A percentile compares a stretch with the other conserved stretches of the same genome.
phyloP scores from a whole-genome alignment of 2,888 invertebrate species.

The Leptinotarsa haldemani region DNA sequence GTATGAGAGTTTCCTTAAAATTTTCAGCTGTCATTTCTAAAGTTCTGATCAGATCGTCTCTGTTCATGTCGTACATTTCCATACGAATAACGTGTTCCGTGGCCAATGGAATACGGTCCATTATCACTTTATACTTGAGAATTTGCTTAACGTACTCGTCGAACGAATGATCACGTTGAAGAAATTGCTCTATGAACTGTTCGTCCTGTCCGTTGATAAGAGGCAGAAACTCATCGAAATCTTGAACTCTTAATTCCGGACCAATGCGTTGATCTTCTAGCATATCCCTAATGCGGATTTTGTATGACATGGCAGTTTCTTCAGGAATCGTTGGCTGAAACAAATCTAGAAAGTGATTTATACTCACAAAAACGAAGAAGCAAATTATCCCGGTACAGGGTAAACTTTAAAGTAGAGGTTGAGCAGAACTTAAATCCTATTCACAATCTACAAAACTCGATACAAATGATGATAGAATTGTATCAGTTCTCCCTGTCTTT shows the following conservation, averaged over 20 bases:
- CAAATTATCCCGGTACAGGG: no score
- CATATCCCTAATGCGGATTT: constrained; percentile 72
- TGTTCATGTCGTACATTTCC: constrained; percentile 88
- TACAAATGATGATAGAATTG: no score
- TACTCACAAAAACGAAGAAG: no score
- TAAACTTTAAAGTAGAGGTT: no score
- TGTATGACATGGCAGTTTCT: constrained; percentile 70
- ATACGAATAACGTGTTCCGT: constrained; percentile 77
- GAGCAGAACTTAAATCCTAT: no score
- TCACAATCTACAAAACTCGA: no score
- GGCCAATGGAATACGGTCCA: constrained; percentile 71
- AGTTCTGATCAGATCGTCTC: constrained; percentile 80
- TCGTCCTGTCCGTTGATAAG: constrained; percentile 82
- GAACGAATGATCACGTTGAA: constrained; percentile 74
- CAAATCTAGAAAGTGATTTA: no score
- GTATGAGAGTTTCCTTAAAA: constrained; percentile 77
- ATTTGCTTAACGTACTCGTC: constrained; percentile 74
- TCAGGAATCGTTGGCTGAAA: constrained; percentile 7
- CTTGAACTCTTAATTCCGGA: constrained; percentile 78
- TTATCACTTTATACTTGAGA: constrained; percentile 69
- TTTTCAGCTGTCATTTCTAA: constrained; percentile 77
- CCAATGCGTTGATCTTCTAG: constrained; percentile 79
- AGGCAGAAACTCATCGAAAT: constrained; percentile 84
- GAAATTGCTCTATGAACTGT: constrained; percentile 74
- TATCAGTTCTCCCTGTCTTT: no score